Percentiles rank a stretch among this genome's conserved stretches.
phyloP scores from a whole-genome alignment of 2,888 invertebrate species.

The Drosophila koepferae region DNA sequence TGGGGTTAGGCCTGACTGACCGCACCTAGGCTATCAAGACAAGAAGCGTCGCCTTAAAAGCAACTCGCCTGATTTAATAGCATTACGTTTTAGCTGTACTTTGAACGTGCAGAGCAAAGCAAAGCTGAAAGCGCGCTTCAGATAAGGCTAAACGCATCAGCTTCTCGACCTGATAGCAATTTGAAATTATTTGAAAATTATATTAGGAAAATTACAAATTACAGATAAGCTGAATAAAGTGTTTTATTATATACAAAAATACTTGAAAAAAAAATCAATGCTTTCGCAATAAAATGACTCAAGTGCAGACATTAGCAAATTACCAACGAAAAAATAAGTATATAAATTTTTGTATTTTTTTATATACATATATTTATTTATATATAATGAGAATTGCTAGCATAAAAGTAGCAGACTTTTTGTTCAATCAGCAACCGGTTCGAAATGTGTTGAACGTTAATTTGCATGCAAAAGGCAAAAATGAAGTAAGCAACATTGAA shows the following conservation, averaged over 20 bases:
- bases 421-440: slow-evolving; percentile 53
- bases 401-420: slow-evolving; percentile 41
- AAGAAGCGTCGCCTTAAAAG: slow-evolving; percentile 35
- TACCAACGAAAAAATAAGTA: background rate
- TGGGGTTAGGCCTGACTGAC: slow-evolving; percentile 39
- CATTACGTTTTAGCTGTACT: slow-evolving; percentile 14
- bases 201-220: slow-evolving; percentile 1
- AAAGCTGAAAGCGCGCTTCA: background rate
- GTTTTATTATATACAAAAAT: background rate
- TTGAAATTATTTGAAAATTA: slow-evolving; percentile 6
- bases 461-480: slow-evolving; percentile 64
- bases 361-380: slow-evolving; percentile 5
- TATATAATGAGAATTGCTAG: background rate
- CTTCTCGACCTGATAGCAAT: background rate
- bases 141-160: slow-evolving; percentile 38
- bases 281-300: slow-evolving; percentile 16
- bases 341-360: background rate
- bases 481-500: background rate
- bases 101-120: slow-evolving; percentile 1
- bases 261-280: slow-evolving; percentile 1
- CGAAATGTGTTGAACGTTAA: slow-evolving; percentile 43
- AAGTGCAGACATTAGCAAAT: slow-evolving; percentile 22
- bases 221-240: background rate
- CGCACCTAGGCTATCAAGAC: slow-evolving; percentile 63
- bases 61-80: slow-evolving; percentile 25